Evolutionary conservation across 2,113 vertebrate species (phyloP).

Genomic region (Xiphorhynchus elegans): DNA sequence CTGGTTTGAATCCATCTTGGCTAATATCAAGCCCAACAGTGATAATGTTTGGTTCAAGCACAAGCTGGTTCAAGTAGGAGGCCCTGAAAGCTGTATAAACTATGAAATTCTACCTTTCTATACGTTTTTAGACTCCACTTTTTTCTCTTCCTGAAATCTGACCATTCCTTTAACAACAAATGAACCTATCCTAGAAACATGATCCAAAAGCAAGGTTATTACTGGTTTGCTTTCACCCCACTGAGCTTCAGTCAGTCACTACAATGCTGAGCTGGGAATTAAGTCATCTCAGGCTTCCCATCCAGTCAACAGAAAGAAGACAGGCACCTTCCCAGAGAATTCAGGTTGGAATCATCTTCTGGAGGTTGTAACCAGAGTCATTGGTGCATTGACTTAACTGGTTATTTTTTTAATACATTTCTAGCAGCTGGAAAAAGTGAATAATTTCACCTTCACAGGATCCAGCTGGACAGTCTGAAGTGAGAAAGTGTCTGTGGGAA

Average conservation of each 20-base stretch:
- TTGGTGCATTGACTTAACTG: neutral
- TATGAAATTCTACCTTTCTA: neutral
- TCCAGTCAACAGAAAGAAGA: neutral
- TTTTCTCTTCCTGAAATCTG: neutral
- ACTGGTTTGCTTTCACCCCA: neutral
- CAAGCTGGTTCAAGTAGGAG: neutral
- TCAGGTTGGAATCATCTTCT: conserved; percentile 2
- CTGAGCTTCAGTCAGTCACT: neutral
- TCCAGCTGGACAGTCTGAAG: neutral
- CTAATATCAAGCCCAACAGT: neutral
- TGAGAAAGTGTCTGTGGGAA: neutral
- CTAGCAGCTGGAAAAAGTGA: neutral
- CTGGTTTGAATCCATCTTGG: neutral
- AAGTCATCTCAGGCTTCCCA: neutral
- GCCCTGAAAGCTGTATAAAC: neutral
- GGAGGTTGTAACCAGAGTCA: neutral
- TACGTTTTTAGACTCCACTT: neutral
- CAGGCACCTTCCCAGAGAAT: neutral
- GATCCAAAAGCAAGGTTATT: neutral
- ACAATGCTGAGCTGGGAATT: neutral
- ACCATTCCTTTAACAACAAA: neutral
- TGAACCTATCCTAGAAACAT: neutral
- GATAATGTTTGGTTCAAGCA: neutral
- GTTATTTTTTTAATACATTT: neutral
- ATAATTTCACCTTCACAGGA: neutral